A percentile compares a stretch with the other conserved stretches of the same genome.
Conservation (phyloP, 2,797 vertebrate species). For the Nyctalus aviator region DNA sequence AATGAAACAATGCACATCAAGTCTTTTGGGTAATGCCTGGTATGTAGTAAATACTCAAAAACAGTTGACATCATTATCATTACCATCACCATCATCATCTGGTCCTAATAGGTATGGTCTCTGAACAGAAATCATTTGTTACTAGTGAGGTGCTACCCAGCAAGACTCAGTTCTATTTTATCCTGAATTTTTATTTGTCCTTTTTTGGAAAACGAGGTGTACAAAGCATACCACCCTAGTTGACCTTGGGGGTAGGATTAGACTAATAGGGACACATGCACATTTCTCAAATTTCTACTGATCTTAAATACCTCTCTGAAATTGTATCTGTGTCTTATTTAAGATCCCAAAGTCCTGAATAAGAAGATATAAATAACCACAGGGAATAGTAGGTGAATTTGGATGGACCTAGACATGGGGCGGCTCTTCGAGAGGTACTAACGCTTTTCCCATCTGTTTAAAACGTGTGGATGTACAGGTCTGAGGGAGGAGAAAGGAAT, state of each 20-base stretch:
- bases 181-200: conserved; percentile 21
- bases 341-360: not conserved
- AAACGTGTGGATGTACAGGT: not conserved
- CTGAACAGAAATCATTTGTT: not conserved
- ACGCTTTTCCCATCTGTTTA: not conserved
- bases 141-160: not conserved
- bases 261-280: not conserved
- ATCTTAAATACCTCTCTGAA: conserved; percentile 53
- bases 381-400: conserved; percentile 13
- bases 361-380: conserved; percentile 50
- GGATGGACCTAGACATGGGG: not conserved
- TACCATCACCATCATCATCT: not conserved
- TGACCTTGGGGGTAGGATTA: not conserved
- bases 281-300: conserved; percentile 47
- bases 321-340: conserved; percentile 38
- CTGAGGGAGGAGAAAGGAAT: not conserved
- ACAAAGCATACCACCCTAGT: not conserved
- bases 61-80: not conserved
- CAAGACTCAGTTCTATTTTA: not conserved
- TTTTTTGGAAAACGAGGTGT: not conserved
- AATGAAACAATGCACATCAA: not conserved
- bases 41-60: not conserved
- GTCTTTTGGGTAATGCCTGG: not conserved
- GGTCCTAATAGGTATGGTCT: not conserved
- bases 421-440: not conserved